Base-by-base conservation (phyloP, 2,888 invertebrate species). In the Crepidodera aurea region DNA sequence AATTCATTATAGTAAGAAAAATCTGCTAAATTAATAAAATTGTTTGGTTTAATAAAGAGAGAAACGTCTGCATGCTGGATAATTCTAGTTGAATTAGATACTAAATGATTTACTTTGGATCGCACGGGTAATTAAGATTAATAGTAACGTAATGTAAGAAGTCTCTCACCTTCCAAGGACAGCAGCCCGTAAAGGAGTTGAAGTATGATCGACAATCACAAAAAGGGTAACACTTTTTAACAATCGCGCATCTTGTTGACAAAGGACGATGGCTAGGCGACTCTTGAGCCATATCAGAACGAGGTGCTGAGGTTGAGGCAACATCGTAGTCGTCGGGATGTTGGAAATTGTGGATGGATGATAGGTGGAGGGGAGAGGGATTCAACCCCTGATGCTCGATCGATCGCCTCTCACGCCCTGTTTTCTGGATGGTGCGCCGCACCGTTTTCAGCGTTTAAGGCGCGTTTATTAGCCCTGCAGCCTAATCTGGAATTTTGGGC, bases 391-490 rank as follows among this genome's bases (percentile, higher is more conserved):
- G 76, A 76, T 75, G 77, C 78, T 78, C 78, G 71, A 78, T 78
- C 78, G 78, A 78, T 78, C 77, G 74, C 71, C 72, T 73, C 74
- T 73, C 77, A 76, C 77, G 77, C 79, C 76, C 76, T 75, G 78
- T 77, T 78, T 79, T 78, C 66, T 65, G 67, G 71, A 71, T 70
- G 70, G 69, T 70, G 70, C 73, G 71, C 72, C 68, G 63, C 48
- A 32, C 18, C 64, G 56, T 48, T 59, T 48, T 25, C 46, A 55
- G 32, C 46, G 22, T 55, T 60, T 39, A 48, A 55, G 56, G 53
- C 51, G 37, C 44, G 53, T 39, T 18, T 27, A 16, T 22, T 48
- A 48, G 48, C 27, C 48, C 13, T 27, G 48, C 12, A 15, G 48
- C 27, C 13, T 1, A 16, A 15, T 8, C 27, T 2, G 10, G 12